Evolutionary conservation across 2,888 invertebrate genomes (phyloP).

Genomic region (Ophioninae sp.): DNA sequence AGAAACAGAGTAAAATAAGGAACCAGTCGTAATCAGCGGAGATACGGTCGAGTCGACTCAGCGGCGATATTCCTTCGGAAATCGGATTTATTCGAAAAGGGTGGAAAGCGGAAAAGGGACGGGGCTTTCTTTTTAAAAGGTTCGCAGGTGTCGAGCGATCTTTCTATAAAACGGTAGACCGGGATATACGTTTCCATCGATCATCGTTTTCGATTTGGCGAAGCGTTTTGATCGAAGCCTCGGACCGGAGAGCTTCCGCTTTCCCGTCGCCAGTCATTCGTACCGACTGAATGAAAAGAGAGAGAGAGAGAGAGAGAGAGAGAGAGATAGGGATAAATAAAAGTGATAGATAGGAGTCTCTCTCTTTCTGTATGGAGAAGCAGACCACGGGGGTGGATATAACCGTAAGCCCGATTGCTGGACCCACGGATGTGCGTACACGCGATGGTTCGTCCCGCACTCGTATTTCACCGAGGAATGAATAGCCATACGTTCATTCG

Average conservation of each 20-base stretch:
- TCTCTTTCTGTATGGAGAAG: constrained; percentile 34
- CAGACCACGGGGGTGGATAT: constrained; percentile 58
- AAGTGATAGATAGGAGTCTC: constrained; percentile 62
- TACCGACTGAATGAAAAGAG: constrained; percentile 43
- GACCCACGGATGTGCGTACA: constrained; percentile 59
- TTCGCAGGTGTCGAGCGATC: constrained; percentile 62
- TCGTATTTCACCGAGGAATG: constrained; percentile 57
- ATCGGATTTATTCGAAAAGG: constrained; percentile 20
- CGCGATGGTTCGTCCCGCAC: constrained; percentile 41
- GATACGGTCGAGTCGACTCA: constrained; percentile 9
- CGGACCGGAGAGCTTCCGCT: constrained; percentile 33
- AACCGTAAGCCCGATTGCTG: constrained; percentile 72
- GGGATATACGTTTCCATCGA: constrained; percentile 57
- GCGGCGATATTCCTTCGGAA: constrained; percentile 3
- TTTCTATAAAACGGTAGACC: constrained; percentile 54
- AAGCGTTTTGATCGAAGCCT: constrained; percentile 58
- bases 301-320: constrained; percentile 30
- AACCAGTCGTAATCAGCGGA: neutral
- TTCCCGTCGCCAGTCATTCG: constrained; percentile 48
- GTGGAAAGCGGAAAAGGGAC: neutral
- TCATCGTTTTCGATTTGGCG: constrained; percentile 64
- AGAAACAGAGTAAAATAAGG: neutral
- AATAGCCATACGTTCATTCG: constrained; percentile 57
- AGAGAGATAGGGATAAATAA: constrained; percentile 52
- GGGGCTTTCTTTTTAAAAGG: constrained; percentile 37